A percentile compares a stretch with the other conserved stretches of the same genome.
phyloP scores from a whole-genome alignment of 2,888 invertebrate genomes.

The Toxonevra muliebris region DNA sequence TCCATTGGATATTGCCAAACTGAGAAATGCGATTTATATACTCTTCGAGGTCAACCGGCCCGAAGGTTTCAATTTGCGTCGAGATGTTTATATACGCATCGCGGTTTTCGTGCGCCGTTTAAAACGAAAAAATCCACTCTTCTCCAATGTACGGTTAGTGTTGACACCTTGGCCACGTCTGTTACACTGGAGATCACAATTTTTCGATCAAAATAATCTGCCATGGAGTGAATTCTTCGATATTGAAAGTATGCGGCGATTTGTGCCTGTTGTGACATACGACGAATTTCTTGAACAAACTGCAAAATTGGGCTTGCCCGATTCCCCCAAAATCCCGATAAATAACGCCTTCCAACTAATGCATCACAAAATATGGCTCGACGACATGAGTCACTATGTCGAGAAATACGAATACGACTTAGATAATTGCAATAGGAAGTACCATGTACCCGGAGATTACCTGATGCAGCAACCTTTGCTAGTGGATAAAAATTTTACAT shows the following conservation, averaged over 20 bases:
- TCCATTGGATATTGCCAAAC: conserved; percentile 25
- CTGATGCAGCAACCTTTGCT: conserved; percentile 80
- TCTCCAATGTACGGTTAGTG: conserved; percentile 73
- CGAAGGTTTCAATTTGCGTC: conserved; percentile 95
- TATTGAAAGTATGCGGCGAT: conserved; percentile 76
- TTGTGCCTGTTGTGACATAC: conserved; percentile 84
- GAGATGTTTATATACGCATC: conserved; percentile 95
- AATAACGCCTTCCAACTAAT: conserved; percentile 84
- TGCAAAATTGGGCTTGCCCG: conserved; percentile 47
- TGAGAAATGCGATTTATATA: conserved; percentile 68
- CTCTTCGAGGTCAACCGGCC: conserved; percentile 94
- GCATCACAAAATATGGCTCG: conserved; percentile 69
- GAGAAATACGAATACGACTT: conserved; percentile 84
- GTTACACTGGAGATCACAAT: conserved; percentile 85
- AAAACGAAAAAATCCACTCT: conserved; percentile 64
- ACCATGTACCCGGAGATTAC: conserved; percentile 48
- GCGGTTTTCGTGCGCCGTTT: conserved; percentile 83
- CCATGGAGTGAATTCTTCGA: conserved; percentile 91
- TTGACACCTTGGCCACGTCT: conserved; percentile 92
- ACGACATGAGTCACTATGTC: conserved; percentile 83
- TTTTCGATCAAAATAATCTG: conserved; percentile 69
- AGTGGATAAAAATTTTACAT: conserved; percentile 70
- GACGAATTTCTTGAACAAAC: conserved; percentile 78
- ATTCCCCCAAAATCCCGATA: conserved; percentile 66
- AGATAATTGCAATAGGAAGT: conserved; percentile 63